Evolutionary conservation across 2,797 vertebrate species (phyloP), one percentile per base, ranked within the genome.

Genomic region (Crypturellus tataupa): DNA sequence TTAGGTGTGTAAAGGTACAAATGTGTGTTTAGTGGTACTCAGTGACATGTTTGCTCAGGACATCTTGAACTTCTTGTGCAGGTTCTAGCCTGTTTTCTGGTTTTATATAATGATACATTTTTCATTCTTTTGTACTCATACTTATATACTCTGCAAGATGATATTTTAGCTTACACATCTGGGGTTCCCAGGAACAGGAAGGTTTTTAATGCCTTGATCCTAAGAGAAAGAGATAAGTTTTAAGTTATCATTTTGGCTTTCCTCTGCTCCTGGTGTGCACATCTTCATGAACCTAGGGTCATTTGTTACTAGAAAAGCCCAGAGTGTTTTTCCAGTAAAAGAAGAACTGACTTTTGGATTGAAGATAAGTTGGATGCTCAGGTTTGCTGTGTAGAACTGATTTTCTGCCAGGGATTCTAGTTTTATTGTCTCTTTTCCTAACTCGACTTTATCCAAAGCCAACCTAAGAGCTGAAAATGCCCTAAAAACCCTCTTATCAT

Each of bases 391-490:
- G 31, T 13, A 44, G 29, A 51, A 46, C 16, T 63, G 40, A 88
- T 72, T 42, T 80, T 40, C 56, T 88, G 8, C 35, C 60, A 85
- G 17, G 9, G 19, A 39, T 85, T 76, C 46, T 33, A 40, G 31
- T 85, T 96, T 85, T 82, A 58, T 90, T 75, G 15, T 53, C 47
- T 89, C n/a, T 75, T 88, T 75, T 59, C 72, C 58, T 70, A 68
- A 12, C 20, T 78, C 39, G 59, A 55, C 17, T 87, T 59, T 56
- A 51, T 25, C 35, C 58, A 94, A 63, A 87, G 40, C 33, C 60
- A 80, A 25, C n/a, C 60, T 6, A 62, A 90, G 65, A 95, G 16
- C 44, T 65, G 64, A 53, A 92, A 92, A 87, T 85, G 27, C 33
- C 40, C 53, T 46, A 12, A 89, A 17, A 85, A 83, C 18, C 19